Base-by-base conservation (phyloP, 2,797 vertebrate species). In the Phoeniculus purpureus region DNA sequence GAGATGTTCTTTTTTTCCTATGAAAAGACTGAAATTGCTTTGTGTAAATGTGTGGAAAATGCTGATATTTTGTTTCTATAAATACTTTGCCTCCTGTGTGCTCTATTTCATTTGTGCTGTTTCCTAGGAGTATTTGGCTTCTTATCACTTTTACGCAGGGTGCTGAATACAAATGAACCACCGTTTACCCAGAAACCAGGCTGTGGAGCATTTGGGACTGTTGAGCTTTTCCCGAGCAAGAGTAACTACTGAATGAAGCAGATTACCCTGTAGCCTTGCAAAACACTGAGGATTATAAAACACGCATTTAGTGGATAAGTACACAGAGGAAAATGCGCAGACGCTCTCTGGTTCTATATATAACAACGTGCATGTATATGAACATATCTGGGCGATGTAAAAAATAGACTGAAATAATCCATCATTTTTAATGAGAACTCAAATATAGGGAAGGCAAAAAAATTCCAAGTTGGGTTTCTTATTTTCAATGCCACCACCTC, bases 61-160 rank as follows among this genome's bases (percentile, higher is more conserved):
- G 98, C 98, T 98, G 98, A 98, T 97, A 97, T 97, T 97, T 96
- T 97, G 97, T 96, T 98, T 98, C 98, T 98, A 98, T 97, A 98
- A 98, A 98, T 98, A 98, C 95, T 96, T 95, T 2, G 85, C 97
- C 95, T 97, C 96, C 84, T 52, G 93, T 52, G 81, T 91, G 84
- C 95, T 27, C 90, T 95, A 97, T 96, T 97, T 97, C 97, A 96
- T 97, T 96, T 85, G 95, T 79, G 90, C 96, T 23, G 87, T 96
- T 97, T 97, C 97, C 97, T 96, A 90, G 96, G 96, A 95, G 96
- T 92, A 95, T 96, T 96, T 94, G 96, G 97, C 96, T 96, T 93
- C 95, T 96, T 97, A 97, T 97, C 97, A 68, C 94, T 96, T 93
- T 94, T 92, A 94, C 74, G 64, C 96, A 96, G 97, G 93, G 95